These are phyloP conservation scores for Chiroxiphia lanceolata DNA, from an alignment of 2,797 vertebrate species.

Conservation along the genomic window DNA sequence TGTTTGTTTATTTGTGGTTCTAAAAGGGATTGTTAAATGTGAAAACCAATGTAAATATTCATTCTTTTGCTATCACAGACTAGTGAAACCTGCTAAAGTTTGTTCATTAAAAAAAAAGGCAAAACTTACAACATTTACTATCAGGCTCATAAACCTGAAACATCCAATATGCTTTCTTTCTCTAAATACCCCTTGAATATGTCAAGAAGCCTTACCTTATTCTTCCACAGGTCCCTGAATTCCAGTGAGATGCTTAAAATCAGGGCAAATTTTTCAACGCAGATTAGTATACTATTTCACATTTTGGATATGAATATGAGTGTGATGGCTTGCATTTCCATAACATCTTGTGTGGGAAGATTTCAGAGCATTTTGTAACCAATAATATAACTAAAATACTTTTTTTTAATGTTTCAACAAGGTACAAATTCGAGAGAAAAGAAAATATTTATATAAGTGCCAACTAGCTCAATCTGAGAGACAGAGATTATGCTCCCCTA, in stretches of 20 bases:
- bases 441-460: not conserved
- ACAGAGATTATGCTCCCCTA: not conserved
- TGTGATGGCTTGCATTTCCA: not conserved
- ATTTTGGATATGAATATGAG: not conserved
- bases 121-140: not conserved
- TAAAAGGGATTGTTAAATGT: not conserved
- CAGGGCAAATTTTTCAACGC: not conserved
- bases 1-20: not conserved
- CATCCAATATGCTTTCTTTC: not conserved
- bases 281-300: not conserved
- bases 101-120: not conserved
- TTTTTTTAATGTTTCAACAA: not conserved
- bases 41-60: not conserved
- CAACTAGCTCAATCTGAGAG: not conserved
- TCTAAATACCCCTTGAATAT: not conserved
- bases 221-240: not conserved
- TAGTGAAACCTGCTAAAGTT: not conserved
- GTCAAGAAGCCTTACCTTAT: not conserved
- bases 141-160: not conserved
- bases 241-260: constrained; percentile 18
- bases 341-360: not conserved
- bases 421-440: not conserved
- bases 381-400: not conserved
- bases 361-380: not conserved
- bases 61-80: not conserved